phyloP scores from a whole-genome alignment of 2,797 vertebrate species.

The Amblyraja radiata region DNA sequence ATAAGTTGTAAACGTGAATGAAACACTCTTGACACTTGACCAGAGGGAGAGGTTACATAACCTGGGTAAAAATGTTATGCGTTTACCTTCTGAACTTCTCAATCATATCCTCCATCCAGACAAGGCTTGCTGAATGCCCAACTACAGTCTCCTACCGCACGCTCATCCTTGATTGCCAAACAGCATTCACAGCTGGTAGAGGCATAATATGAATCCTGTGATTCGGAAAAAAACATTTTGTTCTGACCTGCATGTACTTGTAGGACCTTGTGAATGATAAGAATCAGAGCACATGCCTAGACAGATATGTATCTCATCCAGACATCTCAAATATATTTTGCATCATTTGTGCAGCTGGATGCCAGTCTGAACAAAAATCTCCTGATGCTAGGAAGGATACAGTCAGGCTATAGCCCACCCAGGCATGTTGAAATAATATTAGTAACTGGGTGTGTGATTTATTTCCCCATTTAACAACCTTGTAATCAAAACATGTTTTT shows the following conservation, averaged over 20 bases:
- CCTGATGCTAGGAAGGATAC: neutral
- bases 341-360: neutral
- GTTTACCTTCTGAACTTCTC: neutral
- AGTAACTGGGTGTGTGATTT: neutral
- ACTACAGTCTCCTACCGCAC: too few relatives aligned
- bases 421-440: neutral
- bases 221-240: neutral
- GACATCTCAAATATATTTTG: neutral
- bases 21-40: too few relatives aligned
- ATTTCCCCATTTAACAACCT: neutral
- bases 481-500: neutral
- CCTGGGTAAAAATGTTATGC: too few relatives aligned
- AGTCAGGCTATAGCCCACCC: neutral
- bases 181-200: neutral
- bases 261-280: neutral
- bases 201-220: too few relatives aligned
- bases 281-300: neutral
- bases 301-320: neutral
- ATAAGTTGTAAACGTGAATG: too few relatives aligned
- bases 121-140: neutral
- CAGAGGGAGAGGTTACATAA: too few relatives aligned
- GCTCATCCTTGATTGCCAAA: neutral
- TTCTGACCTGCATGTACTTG: slow-evolving; percentile 1
- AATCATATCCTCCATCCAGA: neutral
- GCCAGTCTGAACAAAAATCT: neutral